Evolutionary conservation across 2,797 vertebrate species (phyloP).

Genomic region (Melanotaenia boesemani): DNA sequence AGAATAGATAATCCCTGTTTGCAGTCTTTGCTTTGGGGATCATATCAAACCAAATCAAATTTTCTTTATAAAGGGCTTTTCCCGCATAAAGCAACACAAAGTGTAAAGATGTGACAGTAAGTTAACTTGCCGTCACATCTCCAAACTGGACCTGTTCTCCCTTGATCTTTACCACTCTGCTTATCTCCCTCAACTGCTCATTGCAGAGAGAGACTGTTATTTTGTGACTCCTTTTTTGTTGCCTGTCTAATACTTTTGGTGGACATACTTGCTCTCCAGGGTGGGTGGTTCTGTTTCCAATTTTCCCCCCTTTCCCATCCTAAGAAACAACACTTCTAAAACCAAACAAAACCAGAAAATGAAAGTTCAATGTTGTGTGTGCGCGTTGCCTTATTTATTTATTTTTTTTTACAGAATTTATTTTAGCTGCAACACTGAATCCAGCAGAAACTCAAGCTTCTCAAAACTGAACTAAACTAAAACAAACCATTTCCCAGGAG

Average conservation of each 20-base stretch:
- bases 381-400: not conserved
- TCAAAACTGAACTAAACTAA: slow-evolving; percentile 40
- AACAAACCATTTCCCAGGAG: slow-evolving; percentile 32
- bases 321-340: slow-evolving; percentile 54
- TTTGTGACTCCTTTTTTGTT: slow-evolving; percentile 48
- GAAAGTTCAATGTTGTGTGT: not conserved
- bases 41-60: no score
- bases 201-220: slow-evolving; percentile 39
- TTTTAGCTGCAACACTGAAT: slow-evolving; percentile 7
- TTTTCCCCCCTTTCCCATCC: slow-evolving; percentile 67
- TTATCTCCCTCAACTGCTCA: slow-evolving; percentile 20
- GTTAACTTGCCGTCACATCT: slow-evolving; percentile 8
- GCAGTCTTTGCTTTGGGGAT: not conserved
- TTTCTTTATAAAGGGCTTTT: no score
- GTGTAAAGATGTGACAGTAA: slow-evolving; percentile 27
- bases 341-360: slow-evolving; percentile 49
- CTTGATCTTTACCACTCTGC: slow-evolving; percentile 9
- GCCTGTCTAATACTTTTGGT: slow-evolving; percentile 47
- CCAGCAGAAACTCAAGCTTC: slow-evolving; percentile 24
- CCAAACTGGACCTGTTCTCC: slow-evolving; percentile 10
- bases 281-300: slow-evolving; percentile 77
- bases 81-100: no score
- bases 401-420: slow-evolving; percentile 22
- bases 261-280: slow-evolving; percentile 58
- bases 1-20: not conserved